A percentile compares a stretch with the other conserved stretches of the same genome.
phyloP scores from a whole-genome alignment of 2,113 vertebrate genomes.

The Psilopsiagon aurifrons region DNA sequence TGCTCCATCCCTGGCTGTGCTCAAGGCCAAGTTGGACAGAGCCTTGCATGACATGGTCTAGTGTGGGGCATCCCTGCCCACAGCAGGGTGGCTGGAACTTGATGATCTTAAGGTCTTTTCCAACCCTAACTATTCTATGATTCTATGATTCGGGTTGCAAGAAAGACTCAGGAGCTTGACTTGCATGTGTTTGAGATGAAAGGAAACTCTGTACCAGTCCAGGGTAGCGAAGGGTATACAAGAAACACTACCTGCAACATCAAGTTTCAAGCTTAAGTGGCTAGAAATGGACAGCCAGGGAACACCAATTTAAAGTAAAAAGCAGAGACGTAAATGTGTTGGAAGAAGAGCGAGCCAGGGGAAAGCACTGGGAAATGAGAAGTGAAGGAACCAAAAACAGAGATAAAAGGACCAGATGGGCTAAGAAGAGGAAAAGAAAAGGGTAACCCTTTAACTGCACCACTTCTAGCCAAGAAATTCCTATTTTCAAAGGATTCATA shows the following conservation, averaged over 20 bases:
- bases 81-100: background rate
- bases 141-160: background rate
- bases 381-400: background rate
- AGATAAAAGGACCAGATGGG: background rate
- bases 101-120: background rate
- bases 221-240: background rate
- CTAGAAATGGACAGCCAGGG: background rate
- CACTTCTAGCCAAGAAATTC: background rate
- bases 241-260: background rate
- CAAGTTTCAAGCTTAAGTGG: background rate
- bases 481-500: background rate
- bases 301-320: background rate
- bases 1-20: background rate
- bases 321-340: background rate
- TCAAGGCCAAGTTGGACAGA: background rate
- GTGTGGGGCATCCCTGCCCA: too few relatives aligned
- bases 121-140: background rate
- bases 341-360: background rate
- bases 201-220: background rate
- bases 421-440: background rate
- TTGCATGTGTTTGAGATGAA: background rate
- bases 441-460: background rate
- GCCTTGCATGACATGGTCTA: background rate
- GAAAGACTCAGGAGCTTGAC: background rate
- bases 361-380: background rate